Evolutionary conservation across 2,113 vertebrate species (phyloP), one percentile per base, ranked within the genome.

Genomic region (Morone saxatilis): DNA sequence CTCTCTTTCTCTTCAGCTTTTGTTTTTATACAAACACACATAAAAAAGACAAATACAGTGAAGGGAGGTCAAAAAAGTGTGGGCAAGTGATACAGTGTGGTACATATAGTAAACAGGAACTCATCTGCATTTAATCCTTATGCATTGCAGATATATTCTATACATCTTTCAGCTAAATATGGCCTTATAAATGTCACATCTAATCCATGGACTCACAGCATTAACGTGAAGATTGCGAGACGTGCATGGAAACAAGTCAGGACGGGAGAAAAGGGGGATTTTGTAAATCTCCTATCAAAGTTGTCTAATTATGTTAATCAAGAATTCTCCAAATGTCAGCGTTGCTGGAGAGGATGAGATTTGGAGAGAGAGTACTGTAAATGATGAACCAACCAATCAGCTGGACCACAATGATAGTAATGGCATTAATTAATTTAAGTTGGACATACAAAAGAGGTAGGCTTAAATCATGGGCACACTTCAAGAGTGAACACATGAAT

Each of bases 261-360:
- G 86, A 87, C 4, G 80, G 83, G 63, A 83, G 81, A 90, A 92
- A 91, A 82, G 87, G 56, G 85, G 93, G 93, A 94, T 95, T 95
- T 95, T 68, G 85, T 82, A 96, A 95, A 95, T 94, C 94, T 95
- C 91, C 90, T 86, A 93, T 95, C 95, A 95, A 94, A 94, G 90
- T 94, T 95, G 94, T 94, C 94, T 95, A 95, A 96, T 96, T 95
- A 96, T 94, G 94, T 91, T 94, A 95, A 95, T 96, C 89, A 94
- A 91, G 90, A 94, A 94, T 94, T 95, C 93, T 93, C 90, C 87
- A 95, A 95, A 96, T 95, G 94, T 95, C 94, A 95, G 93, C 86
- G 84, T 91, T 63, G 84, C 84, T 88, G 86, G 80, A 93, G 89
- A 89, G 92, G 93, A 93, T 87, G 88, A 94, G 91, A 94, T 94